phyloP scores from a whole-genome alignment of 2,113 vertebrate genomes.

The Megaptera novaeangliae region DNA sequence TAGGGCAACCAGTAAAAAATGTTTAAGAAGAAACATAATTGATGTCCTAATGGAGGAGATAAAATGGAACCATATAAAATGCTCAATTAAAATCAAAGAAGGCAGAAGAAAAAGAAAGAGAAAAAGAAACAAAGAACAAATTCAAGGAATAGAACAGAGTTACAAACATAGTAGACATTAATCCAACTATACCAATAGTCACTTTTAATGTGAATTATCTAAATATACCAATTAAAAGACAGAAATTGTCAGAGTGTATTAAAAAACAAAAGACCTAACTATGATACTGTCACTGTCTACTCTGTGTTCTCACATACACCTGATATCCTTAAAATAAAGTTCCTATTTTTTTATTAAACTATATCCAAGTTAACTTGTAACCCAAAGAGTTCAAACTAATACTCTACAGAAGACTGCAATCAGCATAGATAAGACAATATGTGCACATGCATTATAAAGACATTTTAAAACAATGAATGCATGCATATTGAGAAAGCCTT shows the following conservation, averaged over 20 bases:
- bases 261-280: not conserved
- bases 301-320: not conserved
- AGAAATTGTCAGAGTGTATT: not conserved
- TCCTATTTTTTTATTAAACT: not conserved
- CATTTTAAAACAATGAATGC: not conserved
- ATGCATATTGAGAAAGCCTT: not conserved
- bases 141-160: not conserved
- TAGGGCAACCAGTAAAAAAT: not conserved
- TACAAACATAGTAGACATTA: not conserved
- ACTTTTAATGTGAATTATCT: not conserved
- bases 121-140: not conserved
- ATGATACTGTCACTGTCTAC: not conserved
- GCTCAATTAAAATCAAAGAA: not conserved
- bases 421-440: not conserved
- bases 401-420: not conserved
- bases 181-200: not conserved
- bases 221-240: not conserved
- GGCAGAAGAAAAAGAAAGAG: not conserved
- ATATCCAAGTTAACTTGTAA: not conserved
- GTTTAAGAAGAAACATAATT: not conserved
- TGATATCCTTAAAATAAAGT: not conserved
- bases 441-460: not conserved
- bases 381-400: not conserved
- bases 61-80: not conserved
- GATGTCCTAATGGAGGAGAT: not conserved